A percentile compares a stretch with the other conserved stretches of the same genome.
These are phyloP conservation scores for Dinocampus coccinellae DNA, from an alignment of 2,888 invertebrate genomes.

Conservation along the genomic window DNA sequence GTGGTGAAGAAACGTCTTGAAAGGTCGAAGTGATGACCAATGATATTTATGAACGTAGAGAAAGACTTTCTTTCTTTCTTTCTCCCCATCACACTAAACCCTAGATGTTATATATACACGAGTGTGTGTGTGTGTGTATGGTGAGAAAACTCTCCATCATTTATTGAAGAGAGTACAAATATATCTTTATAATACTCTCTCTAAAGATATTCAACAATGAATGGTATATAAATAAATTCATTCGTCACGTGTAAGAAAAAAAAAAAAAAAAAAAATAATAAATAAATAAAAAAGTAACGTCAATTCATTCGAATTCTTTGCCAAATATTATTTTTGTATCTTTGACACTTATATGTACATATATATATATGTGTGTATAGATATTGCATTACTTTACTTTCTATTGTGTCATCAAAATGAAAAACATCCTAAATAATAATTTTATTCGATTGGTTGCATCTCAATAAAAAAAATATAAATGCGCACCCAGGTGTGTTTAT, in stretches of 20 bases:
- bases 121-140: conserved; percentile 21
- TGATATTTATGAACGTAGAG: conserved; percentile 45
- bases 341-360: neutral
- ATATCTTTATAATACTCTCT: neutral
- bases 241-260: neutral
- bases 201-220: conserved; percentile 1
- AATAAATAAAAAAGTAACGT: no score
- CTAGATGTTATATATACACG: conserved; percentile 35
- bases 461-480: conserved; percentile 16
- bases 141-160: conserved; percentile 1
- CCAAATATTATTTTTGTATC: conserved; percentile 14
- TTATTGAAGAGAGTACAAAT: neutral
- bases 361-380: no score
- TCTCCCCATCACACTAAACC: conserved; percentile 14
- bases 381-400: neutral
- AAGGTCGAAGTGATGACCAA: conserved; percentile 31
- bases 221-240: conserved; percentile 5
- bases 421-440: conserved; percentile 27
- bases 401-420: neutral
- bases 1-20: conserved; percentile 33
- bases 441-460: conserved; percentile 29
- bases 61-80: conserved; percentile 40
- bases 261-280: no score
- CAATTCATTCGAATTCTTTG: neutral
- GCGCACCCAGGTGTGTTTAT: conserved; percentile 35